These are phyloP conservation scores for Menidia beryllina DNA, from an alignment of 2,113 vertebrate genomes.

Conservation along the genomic window DNA sequence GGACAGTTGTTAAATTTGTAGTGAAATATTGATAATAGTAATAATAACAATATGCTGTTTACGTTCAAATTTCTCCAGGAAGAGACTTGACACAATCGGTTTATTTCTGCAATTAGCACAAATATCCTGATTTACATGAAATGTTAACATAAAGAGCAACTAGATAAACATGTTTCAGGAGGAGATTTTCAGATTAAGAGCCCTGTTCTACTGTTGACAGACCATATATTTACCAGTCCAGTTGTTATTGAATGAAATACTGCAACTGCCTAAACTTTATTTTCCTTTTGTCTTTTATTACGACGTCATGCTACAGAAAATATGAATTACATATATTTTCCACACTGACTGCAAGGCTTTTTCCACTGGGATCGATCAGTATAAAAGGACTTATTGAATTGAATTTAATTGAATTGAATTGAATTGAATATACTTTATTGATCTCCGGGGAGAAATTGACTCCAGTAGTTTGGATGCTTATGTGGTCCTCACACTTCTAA, in stretches of 20 bases:
- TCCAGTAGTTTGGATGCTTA: not conserved
- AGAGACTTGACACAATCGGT: not conserved
- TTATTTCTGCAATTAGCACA: not conserved
- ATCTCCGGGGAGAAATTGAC: no score
- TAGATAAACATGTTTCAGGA: not conserved
- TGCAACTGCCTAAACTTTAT: no score
- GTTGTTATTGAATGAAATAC: no score
- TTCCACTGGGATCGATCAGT: not conserved
- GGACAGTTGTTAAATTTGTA: not conserved
- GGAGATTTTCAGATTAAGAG: not conserved
- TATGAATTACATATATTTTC: not conserved
- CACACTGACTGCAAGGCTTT: not conserved
- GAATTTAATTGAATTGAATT: no score
- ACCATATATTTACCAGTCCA: no score
- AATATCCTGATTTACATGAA: not conserved
- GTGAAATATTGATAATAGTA: constrained; percentile 2
- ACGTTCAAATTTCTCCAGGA: not conserved
- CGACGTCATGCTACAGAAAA: no score
- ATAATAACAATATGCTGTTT: not conserved
- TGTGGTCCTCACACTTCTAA: not conserved
- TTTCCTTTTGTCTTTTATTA: no score
- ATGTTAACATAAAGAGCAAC: no score
- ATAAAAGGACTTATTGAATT: not conserved
- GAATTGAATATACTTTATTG: no score
- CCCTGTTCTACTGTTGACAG: no score